These are phyloP conservation scores for Bostrychus sinensis DNA, from an alignment of 2,113 vertebrate species.

Conservation along the genomic window DNA sequence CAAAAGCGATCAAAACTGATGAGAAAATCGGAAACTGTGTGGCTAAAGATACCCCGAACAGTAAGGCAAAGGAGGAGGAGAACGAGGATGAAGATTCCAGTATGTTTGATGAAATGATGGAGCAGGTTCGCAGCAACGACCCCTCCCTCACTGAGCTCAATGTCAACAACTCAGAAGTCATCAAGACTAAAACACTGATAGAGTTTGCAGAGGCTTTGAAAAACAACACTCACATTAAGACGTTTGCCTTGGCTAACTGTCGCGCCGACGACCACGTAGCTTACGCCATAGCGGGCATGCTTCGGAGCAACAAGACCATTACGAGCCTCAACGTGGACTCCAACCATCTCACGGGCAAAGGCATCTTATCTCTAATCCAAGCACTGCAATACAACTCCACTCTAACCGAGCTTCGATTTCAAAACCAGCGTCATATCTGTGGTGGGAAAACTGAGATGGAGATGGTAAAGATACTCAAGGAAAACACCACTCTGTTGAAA, in stretches of 20 bases:
- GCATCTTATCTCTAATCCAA: conserved; percentile 93
- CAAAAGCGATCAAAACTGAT: neutral
- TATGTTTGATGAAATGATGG: conserved; percentile 93
- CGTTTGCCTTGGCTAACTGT: conserved; percentile 92
- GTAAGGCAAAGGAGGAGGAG: conserved; percentile 70
- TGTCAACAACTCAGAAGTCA: conserved; percentile 96
- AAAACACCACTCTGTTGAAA: conserved; percentile 93
- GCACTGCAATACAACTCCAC: conserved; percentile 90
- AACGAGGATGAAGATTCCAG: conserved; percentile 83
- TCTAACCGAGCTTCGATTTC: conserved; percentile 93
- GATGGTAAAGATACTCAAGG: conserved; percentile 92
- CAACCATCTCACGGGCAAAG: conserved; percentile 94
- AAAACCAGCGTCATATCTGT: conserved; percentile 97
- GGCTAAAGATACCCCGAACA: conserved; percentile 52
- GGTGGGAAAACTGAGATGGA: conserved; percentile 99
- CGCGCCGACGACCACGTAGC: conserved; percentile 94
- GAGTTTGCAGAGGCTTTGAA: conserved; percentile 90
- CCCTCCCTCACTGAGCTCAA: conserved; percentile 86
- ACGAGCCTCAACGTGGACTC: conserved; percentile 96
- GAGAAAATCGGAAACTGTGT: conserved; percentile 64
- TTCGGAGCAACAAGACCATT: conserved; percentile 89
- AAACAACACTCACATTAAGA: conserved; percentile 87
- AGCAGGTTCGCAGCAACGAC: conserved; percentile 87
- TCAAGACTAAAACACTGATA: conserved; percentile 91
- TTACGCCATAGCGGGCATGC: conserved; percentile 89